Evolutionary conservation across 2,113 vertebrate species (phyloP), one percentile per base, ranked within the genome.

Genomic region (Bufo gargarizans): DNA sequence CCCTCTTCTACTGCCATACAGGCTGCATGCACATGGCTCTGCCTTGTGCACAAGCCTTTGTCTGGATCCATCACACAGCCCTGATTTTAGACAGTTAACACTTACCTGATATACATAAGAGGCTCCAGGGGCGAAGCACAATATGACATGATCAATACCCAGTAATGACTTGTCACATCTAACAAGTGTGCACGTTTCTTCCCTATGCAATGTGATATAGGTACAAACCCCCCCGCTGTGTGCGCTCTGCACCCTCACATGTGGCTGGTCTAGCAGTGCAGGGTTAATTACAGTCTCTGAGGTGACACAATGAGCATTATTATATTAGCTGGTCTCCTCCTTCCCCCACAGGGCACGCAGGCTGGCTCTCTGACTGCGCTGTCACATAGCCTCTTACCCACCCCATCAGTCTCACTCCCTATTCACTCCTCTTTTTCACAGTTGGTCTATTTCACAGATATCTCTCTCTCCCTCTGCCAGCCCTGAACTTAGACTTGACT

Each of bases 231-330:
- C 56, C 58, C 56, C 0, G 56, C 9, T 58, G 56, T 61, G 56
- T 63, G 56, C 13, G 20, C 53, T n/a, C 11, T 8, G n/a, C 45
- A 4, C 19, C 12, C 20, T 69, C 17, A 8, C 47, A 55, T 16
- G 17, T 13, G 8, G 33, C 58, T 19, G 80, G 8, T 33, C 47
- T 69, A 13, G 77, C 85, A 53, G 65, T 13, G n/a, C 81, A 84
- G 81, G 87, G 87, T 84, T 88, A 88, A 88, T 76, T 65, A 83
- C 50, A 63, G 87, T 88, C 79, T 88, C 87, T 88, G 47, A 84
- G 87, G 87, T 83, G 87, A 88, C 87, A 88, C 14, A 49, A 63
- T 65, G 87, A 67, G 58, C 58, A 77, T 88, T 84, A 83, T 88
- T 83, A 43, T 84, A 88, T 88, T 84, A 84, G 80, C 20, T 11